Base-by-base conservation (phyloP, 2,888 invertebrate species). In the Philaethria dido region DNA sequence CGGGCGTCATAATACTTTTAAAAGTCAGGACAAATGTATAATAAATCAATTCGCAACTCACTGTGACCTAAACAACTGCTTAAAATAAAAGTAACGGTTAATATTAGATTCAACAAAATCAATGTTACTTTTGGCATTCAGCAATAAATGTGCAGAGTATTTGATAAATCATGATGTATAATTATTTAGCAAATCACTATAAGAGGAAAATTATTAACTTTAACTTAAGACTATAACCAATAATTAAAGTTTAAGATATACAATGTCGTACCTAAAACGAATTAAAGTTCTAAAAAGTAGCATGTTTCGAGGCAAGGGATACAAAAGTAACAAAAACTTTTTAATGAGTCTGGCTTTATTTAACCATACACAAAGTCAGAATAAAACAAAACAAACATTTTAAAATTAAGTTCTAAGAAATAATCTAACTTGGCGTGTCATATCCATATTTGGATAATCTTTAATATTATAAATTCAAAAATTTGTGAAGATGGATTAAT, bases 1-100 rank as follows among this genome's bases (percentile, higher is more conserved):
- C 66, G 64, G 66, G 70, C 73, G 70, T 73, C 72, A 70, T 60
- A 59, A 62, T 36, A 67, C 70, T 71, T 75, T 67, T 74, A 72
- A 72, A 52, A 72, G 69, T 76, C 74, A 75, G 72, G 73, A 71
- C 57, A 60, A 67, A 65, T 67, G 50, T 14, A 65, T 60, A 66
- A 71, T 69, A 71, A 69, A 69, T 69, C 59, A 64, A 69, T 61
- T 18, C 9, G 60, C 60, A 64, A 64, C 29, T 29, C 54, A 47
- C 6, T 47, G 36, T 42, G 36, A 48, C 50, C 59, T 16, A 44
- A 45, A 59, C 42, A 25, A 13, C n/a, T 13, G 22, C 11, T 25
- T 59, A 22, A 44, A 42, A 59, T n/a, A 59, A 39, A 16, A 25
- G n/a, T 29, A 59, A 52, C 59, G 13, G 52, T 54, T 60, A 20